These are phyloP conservation scores for Scaptodrosophila latifasciaeformis DNA, from an alignment of 2,888 invertebrate species.

Conservation along the genomic window DNA sequence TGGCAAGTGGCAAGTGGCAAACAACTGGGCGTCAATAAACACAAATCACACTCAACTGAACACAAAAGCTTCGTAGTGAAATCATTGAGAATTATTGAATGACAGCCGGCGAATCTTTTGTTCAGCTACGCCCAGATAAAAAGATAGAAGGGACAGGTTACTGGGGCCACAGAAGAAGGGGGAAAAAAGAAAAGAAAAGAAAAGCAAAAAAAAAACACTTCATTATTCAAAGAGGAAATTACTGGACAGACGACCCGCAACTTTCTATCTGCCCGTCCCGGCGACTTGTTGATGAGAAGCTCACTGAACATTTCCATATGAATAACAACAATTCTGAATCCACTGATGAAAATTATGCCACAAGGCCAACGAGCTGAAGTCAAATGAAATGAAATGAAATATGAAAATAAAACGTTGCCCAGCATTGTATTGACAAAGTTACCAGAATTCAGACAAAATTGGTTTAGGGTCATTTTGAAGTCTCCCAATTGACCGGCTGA, in stretches of 20 bases:
- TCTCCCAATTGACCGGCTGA: constrained; percentile 1
- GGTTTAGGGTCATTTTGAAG: too few relatives aligned
- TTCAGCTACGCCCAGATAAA: constrained; percentile 12
- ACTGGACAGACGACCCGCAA: too few relatives aligned
- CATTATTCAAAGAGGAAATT: constrained; percentile 34
- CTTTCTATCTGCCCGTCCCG: not conserved
- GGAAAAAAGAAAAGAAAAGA: too few relatives aligned
- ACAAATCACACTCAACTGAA: too few relatives aligned
- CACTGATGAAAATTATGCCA: constrained; percentile 35
- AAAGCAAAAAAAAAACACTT: constrained; percentile 40
- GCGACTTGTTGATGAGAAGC: not conserved
- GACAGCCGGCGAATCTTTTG: constrained; percentile 18
- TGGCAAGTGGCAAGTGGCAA: too few relatives aligned
- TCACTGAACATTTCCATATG: constrained; percentile 49
- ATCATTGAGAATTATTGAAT: constrained; percentile 22
- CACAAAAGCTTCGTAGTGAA: not conserved
- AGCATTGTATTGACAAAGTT: not conserved
- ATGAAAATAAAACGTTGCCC: constrained; percentile 11
- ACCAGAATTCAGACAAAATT: not conserved
- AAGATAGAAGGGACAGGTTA: constrained; percentile 5
- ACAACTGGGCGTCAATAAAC: too few relatives aligned
- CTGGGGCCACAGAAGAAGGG: not conserved
- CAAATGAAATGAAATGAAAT: constrained; percentile 25
- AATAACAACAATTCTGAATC: constrained; percentile 41
- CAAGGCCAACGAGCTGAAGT: not conserved